These are phyloP conservation scores for Hirtodrosophila alboralis DNA, from an alignment of 2,888 invertebrate species.

Conservation along the genomic window DNA sequence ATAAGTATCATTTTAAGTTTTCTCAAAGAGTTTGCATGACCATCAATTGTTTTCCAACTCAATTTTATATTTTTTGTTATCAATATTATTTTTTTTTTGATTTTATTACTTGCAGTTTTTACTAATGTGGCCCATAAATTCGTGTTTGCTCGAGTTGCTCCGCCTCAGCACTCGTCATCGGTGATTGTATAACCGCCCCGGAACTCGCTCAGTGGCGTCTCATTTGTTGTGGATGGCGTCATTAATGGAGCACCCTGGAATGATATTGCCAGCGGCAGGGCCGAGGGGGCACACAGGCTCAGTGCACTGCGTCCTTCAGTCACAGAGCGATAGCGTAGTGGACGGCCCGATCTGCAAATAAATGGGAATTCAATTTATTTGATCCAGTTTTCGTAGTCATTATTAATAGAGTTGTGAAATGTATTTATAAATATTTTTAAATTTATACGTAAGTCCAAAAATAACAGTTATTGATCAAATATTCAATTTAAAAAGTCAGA, in stretches of 20 bases:
- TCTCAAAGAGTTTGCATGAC: slow-evolving; percentile 1
- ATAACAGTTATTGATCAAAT: too few relatives aligned
- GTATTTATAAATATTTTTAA: too few relatives aligned
- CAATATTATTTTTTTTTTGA: slow-evolving; percentile 15
- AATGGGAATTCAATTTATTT: too few relatives aligned
- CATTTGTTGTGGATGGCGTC: slow-evolving; percentile 82
- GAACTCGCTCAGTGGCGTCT: slow-evolving; percentile 83
- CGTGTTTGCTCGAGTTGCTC: slow-evolving; percentile 23
- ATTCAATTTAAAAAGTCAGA: too few relatives aligned
- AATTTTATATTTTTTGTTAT: slow-evolving; percentile 6
- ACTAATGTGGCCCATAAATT: slow-evolving; percentile 43
- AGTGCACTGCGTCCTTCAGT: slow-evolving; percentile 89
- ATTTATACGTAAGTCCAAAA: too few relatives aligned
- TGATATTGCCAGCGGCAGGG: slow-evolving; percentile 90
- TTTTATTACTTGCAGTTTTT: slow-evolving; percentile 25
- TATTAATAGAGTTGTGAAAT: too few relatives aligned
- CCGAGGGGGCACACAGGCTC: slow-evolving; percentile 89
- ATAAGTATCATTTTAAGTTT: slow-evolving; percentile 17
- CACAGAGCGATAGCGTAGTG: slow-evolving; percentile 89
- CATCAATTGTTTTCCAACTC: background rate
- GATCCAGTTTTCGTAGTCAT: too few relatives aligned
- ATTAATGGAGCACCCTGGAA: slow-evolving; percentile 87
- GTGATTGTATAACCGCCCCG: slow-evolving; percentile 83
- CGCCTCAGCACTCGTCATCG: slow-evolving; percentile 82
- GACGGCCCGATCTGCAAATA: slow-evolving; percentile 87